A percentile compares a stretch with the other conserved stretches of the same genome.
phyloP scores from a whole-genome alignment of 2,888 invertebrate species.

The Branchipolynoe longqiensis region DNA sequence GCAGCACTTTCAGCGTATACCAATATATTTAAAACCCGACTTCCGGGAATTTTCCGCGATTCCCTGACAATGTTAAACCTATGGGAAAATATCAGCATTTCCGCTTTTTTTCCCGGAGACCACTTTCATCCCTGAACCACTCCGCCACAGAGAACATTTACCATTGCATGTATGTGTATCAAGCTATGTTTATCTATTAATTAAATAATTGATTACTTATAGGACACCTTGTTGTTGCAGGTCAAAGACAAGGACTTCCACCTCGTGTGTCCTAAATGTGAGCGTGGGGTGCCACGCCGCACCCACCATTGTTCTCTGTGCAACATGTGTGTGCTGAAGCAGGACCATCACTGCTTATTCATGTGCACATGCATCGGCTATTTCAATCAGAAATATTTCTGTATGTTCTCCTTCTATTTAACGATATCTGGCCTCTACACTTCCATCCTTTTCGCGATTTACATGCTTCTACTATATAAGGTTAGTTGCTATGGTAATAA shows the following conservation, averaged over 20 bases:
- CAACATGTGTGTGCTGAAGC: slow-evolving; percentile 67
- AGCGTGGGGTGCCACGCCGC: slow-evolving; percentile 63
- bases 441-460: slow-evolving; percentile 33
- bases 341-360: slow-evolving; percentile 72
- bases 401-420: slow-evolving; percentile 70
- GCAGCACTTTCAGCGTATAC: too few species aligned
- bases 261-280: slow-evolving; percentile 63
- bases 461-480: slow-evolving; percentile 3
- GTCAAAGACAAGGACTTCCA: slow-evolving; percentile 42
- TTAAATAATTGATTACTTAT: not conserved
- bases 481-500: slow-evolving; percentile 23
- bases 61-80: too few species aligned
- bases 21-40: too few species aligned
- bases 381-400: slow-evolving; percentile 70
- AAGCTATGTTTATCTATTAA: not conserved
- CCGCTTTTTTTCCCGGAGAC: not conserved
- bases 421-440: slow-evolving; percentile 60
- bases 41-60: too few species aligned
- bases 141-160: too few species aligned
- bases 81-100: too few species aligned
- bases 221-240: not conserved
- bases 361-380: slow-evolving; percentile 70
- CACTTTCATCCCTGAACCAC: not conserved
- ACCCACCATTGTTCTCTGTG: slow-evolving; percentile 71
- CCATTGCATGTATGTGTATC: too few species aligned